Base-by-base conservation (phyloP, 2,797 vertebrate genomes). In the Coreius guichenoti region DNA sequence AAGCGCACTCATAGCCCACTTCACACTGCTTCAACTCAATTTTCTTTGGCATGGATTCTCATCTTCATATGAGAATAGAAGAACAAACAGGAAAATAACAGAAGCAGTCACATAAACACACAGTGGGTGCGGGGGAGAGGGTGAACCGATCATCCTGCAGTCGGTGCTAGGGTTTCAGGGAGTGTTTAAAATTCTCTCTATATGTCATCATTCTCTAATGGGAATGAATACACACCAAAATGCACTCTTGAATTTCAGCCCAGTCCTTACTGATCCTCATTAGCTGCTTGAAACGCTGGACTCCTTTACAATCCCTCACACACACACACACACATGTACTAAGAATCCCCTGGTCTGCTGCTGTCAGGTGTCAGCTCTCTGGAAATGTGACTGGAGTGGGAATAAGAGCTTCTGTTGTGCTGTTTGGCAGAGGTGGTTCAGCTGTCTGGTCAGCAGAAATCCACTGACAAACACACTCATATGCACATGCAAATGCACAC, bases 1-100 rank as follows among this genome's bases (percentile, higher is more conserved):
- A 94, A 95, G 90, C 88, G 89, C 51, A 86, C 92, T 89, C 79
- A 33, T 93, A 93, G 89, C 91, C 89, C 85, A 90, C 89, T 91
- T 92, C 89, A 82, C 85, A 86, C 82, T 89, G 83, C 88, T 91
- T 91, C 87, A 86, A 89, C 85, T 86, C 51, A 83, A 78, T 78
- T 81, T 72, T 84, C 47, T 82, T 70, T 80, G 85, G 81, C 74
- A 67, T 26, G 26, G 74, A 86, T 76, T 77, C 51, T 85, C 75
- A 72, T 76, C 31, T 82, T 73, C 77, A 79, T 82, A 86, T 19
- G 73, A 82, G 58, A 84, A 80, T 43, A 85, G 78, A 31, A 81
- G 68, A 86, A 70, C 54, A 85, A 72, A 82, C 54, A 31, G 69
- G 8, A 67, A 63, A 73, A 81, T 51, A 81, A 69, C 85, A 49